Conservation (phyloP, 1,140 invertebrate genomes). For the Pteromalus puparum region DNA sequence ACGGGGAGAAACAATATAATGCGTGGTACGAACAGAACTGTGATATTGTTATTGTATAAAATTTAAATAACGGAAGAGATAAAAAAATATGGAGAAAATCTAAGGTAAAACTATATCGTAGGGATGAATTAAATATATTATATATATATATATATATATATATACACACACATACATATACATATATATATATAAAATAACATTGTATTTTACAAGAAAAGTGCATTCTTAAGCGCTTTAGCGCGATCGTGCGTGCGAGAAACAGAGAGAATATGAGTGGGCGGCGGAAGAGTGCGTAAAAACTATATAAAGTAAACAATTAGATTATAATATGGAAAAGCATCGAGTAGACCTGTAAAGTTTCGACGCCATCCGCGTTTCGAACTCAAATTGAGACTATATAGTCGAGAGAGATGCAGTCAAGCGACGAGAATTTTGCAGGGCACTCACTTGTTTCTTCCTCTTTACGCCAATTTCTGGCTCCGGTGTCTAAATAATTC, state of each 20-base stretch:
- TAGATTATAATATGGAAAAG: conserved; percentile 18
- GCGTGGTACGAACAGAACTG: conserved; percentile 76
- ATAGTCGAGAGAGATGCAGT: no score
- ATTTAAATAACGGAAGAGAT: conserved; percentile 63
- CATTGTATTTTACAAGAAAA: conserved; percentile 72
- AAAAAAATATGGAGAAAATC: conserved; percentile 63
- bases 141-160: not conserved
- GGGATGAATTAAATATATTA: conserved; percentile 52
- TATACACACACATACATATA: not conserved
- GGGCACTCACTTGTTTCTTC: conserved; percentile 58
- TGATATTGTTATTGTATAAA: conserved; percentile 76
- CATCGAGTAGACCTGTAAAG: conserved; percentile 13
- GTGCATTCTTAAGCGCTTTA: conserved; percentile 71
- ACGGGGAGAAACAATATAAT: conserved; percentile 68
- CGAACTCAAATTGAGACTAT: no score
- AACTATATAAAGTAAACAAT: conserved; percentile 16
- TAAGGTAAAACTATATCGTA: conserved; percentile 60
- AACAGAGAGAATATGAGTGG: conserved; percentile 47
- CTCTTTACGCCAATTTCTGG: conserved; percentile 54
- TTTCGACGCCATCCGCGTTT: not conserved
- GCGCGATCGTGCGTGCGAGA: conserved; percentile 58
- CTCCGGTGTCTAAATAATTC: conserved; percentile 69
- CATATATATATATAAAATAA: conserved; percentile 52
- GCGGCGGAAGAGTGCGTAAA: not conserved
- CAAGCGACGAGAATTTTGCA: conserved; percentile 45